These are phyloP conservation scores for Polypterus senegalus DNA, from an alignment of 2,113 vertebrate genomes.

Conservation along the genomic window DNA sequence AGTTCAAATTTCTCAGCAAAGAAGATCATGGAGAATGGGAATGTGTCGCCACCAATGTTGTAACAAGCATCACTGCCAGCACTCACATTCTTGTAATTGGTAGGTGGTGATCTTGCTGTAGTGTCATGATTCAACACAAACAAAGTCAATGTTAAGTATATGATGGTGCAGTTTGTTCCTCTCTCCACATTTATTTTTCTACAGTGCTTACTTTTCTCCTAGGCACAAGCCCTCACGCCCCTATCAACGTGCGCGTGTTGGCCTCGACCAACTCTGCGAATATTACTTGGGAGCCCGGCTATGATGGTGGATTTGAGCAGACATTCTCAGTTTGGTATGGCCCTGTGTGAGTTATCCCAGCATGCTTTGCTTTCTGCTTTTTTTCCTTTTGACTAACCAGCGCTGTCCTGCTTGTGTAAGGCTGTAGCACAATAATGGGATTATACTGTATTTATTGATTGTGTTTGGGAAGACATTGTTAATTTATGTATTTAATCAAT, in stretches of 20 bases:
- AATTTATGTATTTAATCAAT: too few relatives aligned
- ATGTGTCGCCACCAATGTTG: conserved; percentile 92
- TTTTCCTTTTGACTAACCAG: conserved; percentile 28
- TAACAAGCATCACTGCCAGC: conserved; percentile 98
- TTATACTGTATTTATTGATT: too few relatives aligned
- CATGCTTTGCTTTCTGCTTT: conserved; percentile 97
- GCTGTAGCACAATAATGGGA: conserved; percentile 5
- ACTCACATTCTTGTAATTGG: conserved; percentile 92
- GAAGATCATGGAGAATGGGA: conserved; percentile 98
- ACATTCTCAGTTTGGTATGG: conserved; percentile 99
- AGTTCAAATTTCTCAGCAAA: conserved; percentile 92
- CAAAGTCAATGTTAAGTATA: too few relatives aligned
- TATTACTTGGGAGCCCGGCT: conserved; percentile 94
- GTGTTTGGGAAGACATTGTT: too few relatives aligned
- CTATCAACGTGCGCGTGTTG: conserved; percentile 74
- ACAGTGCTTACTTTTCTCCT: conserved; percentile 24
- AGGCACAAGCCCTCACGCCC: conserved; percentile 97
- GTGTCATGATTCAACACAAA: background rate
- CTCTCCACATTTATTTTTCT: background rate
- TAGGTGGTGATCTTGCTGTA: conserved; percentile 29
- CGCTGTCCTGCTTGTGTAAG: conserved; percentile 24
- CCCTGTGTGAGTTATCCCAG: conserved; percentile 97
- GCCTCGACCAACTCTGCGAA: conserved; percentile 89
- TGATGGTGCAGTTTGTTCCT: background rate
- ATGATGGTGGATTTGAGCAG: conserved; percentile 96